Evolutionary conservation across 2,888 invertebrate genomes (phyloP).

Genomic region (Cylloceria caligata): DNA sequence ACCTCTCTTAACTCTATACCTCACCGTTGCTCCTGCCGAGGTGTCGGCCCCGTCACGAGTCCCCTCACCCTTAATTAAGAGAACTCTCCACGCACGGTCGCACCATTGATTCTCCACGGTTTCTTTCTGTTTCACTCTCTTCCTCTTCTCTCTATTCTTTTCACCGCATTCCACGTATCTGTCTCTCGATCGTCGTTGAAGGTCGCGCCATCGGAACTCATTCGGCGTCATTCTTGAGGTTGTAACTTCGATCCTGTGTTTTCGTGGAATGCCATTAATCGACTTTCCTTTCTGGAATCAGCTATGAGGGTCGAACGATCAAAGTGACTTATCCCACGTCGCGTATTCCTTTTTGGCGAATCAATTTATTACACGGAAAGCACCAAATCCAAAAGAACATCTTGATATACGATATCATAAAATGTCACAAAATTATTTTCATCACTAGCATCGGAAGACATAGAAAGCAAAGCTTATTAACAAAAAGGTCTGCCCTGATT

Average conservation of each 20-base stretch:
- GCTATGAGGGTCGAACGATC: background rate
- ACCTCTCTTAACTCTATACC: slow-evolving; percentile 31
- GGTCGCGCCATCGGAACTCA: slow-evolving; percentile 6
- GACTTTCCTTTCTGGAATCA: background rate
- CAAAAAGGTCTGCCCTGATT: too few species aligned
- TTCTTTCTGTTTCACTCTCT: slow-evolving; percentile 53
- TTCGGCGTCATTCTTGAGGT: slow-evolving; percentile 6
- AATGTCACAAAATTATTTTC: too few species aligned
- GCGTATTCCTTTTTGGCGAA: background rate
- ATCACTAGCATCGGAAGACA: too few species aligned
- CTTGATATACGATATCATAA: too few species aligned
- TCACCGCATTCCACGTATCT: slow-evolving; percentile 22
- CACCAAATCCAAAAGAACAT: background rate
- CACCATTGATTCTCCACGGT: slow-evolving; percentile 76
- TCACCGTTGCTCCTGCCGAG: slow-evolving; percentile 44
- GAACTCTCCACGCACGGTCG: slow-evolving; percentile 75
- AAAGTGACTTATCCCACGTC: background rate
- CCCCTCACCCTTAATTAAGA: slow-evolving; percentile 80
- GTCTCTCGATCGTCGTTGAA: slow-evolving; percentile 3
- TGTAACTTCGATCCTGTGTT: background rate
- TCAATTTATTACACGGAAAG: background rate
- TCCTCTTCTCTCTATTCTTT: slow-evolving; percentile 15
- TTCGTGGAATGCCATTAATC: background rate
- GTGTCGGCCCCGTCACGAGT: slow-evolving; percentile 35
- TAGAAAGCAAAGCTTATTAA: too few species aligned